These are phyloP conservation scores for Dipodomys stephensi DNA, from an alignment of 2,113 vertebrate species.

Conservation along the genomic window DNA sequence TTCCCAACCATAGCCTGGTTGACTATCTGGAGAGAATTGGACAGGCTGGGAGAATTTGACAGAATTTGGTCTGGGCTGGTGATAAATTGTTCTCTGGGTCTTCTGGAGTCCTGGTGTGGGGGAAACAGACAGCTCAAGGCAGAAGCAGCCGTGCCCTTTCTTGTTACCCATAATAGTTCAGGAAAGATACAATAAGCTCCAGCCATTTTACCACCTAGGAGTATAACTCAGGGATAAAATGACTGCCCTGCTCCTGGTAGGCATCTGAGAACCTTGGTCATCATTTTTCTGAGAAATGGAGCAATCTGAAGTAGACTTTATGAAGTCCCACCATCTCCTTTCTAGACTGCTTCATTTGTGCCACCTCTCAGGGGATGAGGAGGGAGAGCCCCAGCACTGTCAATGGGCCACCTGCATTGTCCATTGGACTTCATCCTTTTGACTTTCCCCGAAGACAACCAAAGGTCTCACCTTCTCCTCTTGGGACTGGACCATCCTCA, in stretches of 20 bases:
- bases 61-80: background rate
- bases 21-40: fast-evolving
- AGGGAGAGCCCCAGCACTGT: background rate
- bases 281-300: constrained; percentile 17
- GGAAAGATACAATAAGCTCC: background rate
- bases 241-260: too few relatives aligned
- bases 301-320: background rate
- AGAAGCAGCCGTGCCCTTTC: background rate
- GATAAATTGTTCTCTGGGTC: background rate
- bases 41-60: background rate
- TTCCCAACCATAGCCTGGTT: fast-evolving
- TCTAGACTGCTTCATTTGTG: background rate
- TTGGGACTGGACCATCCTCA: fast-evolving
- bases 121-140: background rate
- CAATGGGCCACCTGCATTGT: fast-evolving
- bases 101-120: background rate
- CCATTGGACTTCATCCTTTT: background rate
- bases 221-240: background rate
- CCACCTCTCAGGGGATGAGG: background rate
- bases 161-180: background rate
- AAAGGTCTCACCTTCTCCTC: background rate
- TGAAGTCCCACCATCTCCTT: background rate
- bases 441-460: background rate
- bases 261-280: background rate
- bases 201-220: background rate